Base-by-base conservation (phyloP, 2,797 vertebrate genomes). In the Channa striata region DNA sequence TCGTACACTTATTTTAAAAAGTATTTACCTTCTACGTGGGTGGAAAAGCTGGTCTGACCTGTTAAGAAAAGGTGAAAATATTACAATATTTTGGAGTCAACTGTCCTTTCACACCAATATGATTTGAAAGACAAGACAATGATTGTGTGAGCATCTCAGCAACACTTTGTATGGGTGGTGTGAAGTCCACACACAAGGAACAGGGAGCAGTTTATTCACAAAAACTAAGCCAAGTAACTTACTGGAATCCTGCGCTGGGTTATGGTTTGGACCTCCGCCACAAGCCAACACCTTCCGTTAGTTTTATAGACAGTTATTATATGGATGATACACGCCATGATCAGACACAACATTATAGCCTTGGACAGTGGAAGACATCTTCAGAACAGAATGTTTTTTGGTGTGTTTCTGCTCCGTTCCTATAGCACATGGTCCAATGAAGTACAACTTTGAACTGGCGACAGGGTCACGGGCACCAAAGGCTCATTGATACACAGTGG, bases 141-240 rank as follows among this genome's bases (percentile, higher is more conserved):
- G 14, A 30, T 30, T 13, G n/a, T 51, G 11, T 6, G 20, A 54
- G 11, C 39, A 11, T 56, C 33, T 58, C 48, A 19, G 54, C 25
- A 21, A 36, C 40, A n/a, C 8, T 20, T 11, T 48, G 61, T 42
- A n/a, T 23, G 42, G 40, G 53, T 59, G 58, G 70, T 44, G 20
- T 51, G 4, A 49, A 34, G 68, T 69, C 65, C 61, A 52, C 60
- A 48, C 8, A 50, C 0, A 33, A 50, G 57, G 72, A 66, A 59
- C 52, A 37, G 54, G 36, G 14, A 33, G 50, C 48, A 16, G 57
- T 52, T 72, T 74, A 69, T 51, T 68, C 46, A 69, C 59, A 50
- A 48, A 36, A 37, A 43, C 25, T 1, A 36, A 68, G 80, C 77
- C 79, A 82, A 76, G 77, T 30, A 46, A 20, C 78, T 87, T 81